Evolutionary conservation across 1,140 invertebrate species (phyloP), one percentile per base, ranked within the genome.

Genomic region (Aplysia californica): DNA sequence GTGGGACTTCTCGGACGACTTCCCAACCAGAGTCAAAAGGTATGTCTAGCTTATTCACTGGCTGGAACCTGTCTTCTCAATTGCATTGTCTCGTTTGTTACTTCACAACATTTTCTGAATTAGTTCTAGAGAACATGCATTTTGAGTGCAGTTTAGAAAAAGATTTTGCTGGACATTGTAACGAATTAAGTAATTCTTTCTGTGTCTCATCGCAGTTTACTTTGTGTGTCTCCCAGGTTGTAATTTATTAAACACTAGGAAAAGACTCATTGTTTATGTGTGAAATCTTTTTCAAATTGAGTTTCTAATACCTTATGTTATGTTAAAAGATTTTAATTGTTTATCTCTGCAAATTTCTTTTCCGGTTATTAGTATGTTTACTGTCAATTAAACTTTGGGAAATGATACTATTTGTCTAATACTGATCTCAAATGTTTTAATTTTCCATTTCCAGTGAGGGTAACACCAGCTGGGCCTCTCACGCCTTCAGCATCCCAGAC

Each of bases 1-100:
- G 10, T 82, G 81, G 81, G 58, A 76, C 31, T 79, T 82, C 36
- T 65, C 61, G 6, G 69, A 69, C 33, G 36, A 29, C 44, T 29
- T 10, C 5, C 59, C 33, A 33, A 35, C 64, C 15, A 33, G 29
- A n/a, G 65, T 77, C 15, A 44, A n/a, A 0, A 81, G 75, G 80
- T 79, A 26, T 33, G 67, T 29, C 44, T 50, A 50, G 44, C 10
- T n/a, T n/a, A 50, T 50, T 10, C 44, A 50, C n/a, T n/a, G n/a
- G n/a, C n/a, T n/a, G n/a, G n/a, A n/a, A n/a, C n/a, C n/a, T n/a
- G n/a, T n/a, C n/a, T n/a, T n/a, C n/a, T n/a, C 10, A 50, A 50
- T 15, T 50, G n/a, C n/a, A 15, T 50, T 50, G 10, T 15, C 44
- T 15, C n/a, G 44, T n/a, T 15, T 50, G 44, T 15, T 50, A 50